Evolutionary conservation across 2,113 vertebrate genomes (phyloP), one percentile per base, ranked within the genome.

Genomic region (Cryptoleucopteryx plumbea): DNA sequence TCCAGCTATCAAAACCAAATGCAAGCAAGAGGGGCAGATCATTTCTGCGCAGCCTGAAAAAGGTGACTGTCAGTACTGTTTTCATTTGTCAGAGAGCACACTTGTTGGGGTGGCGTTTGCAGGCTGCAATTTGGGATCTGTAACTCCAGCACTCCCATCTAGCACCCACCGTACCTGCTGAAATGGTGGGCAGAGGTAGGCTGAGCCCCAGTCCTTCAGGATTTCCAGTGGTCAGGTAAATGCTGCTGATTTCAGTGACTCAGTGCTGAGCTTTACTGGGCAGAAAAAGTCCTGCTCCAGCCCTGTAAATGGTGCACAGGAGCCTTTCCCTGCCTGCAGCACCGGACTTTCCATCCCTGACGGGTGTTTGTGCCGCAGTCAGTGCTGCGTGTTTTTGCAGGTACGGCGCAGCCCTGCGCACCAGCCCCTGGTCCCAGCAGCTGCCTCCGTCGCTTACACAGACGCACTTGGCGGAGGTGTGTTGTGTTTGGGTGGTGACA

Each of bases 151-250:
- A 15, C 19, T 31, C 18, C 48, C 47, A 9, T 3, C 67, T 4
- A 13, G 29, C 43, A 23, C 0, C 0, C 25, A 1, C 25, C 0
- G 0, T 18, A 36, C 59, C 53, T 62, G 40, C 63, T 15, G 47
- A 26, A 56, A 68, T 0, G 16, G 9, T 15, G 34, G 29, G 67
- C 16, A 75, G 55, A 56, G 42, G 15, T 4, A 16, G 40, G 38
- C 42, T 29, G 65, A 70, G 43, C 4, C 34, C 65, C 16, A 16
- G 47, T 7, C 40, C 53, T 7, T 43, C 32, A 5, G 43, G 48
- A 68, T 48, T 58, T 27, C 59, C 53, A 34, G 38, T 4, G 26
- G 10, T 40, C 55, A 13, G 65, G 72, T 63, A 73, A 59, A 22
- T 4, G 8, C 67, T 84, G 68, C 63, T 66, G 86, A 9, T 73